Base-by-base conservation (phyloP, 2,888 invertebrate species). In the Agrochola lychnidis region DNA sequence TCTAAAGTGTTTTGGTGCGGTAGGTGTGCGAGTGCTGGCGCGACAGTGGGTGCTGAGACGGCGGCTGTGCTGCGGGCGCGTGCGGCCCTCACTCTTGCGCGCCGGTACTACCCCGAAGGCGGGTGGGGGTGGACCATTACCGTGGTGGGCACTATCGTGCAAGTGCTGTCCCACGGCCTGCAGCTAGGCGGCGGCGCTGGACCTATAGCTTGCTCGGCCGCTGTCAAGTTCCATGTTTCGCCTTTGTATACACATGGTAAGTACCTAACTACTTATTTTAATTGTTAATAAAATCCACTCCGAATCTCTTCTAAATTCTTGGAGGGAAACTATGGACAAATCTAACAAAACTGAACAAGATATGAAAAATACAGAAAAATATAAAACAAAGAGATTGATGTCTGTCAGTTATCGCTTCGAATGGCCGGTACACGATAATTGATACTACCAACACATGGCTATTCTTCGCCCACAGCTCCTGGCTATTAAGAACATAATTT, bases 81-180 rank as follows among this genome's bases (percentile, higher is more conserved):
- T 63, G 97, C 98, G 0, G 97, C 97, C 16, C 96, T 97, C 71
- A 97, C 98, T 66, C 96, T 98, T 66, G 97, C 97, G 76, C 97
- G 98, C 53, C 98, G 98, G 88, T 98, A 98, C 95, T 98, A 98
- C 94, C 98, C 98, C 6, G 98, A 98, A 95, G 98, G 98, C 5
- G 98, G 98, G 22, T 98, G 98, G 98, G 98, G 98, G 25, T 98
- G 98, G 98, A 97, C 98, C 70, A 97, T 98, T 78, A 97, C 98
- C 68, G 97, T 97, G 72, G 98, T 98, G 84, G 98, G 98, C 42
- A 97, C 98, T 45, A 94, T 98, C 76, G 98, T 98, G 40, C 98
- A 98, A 92, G 95, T 98, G 71, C 94, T 98, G 70, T 97, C 98
- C 69, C 98, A 98, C 89, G 98, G 98, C 12, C 94, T 98, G 73